Evolutionary conservation across 2,113 vertebrate genomes (phyloP), one percentile per base, ranked within the genome.

Genomic region (Atractosteus spatula): DNA sequence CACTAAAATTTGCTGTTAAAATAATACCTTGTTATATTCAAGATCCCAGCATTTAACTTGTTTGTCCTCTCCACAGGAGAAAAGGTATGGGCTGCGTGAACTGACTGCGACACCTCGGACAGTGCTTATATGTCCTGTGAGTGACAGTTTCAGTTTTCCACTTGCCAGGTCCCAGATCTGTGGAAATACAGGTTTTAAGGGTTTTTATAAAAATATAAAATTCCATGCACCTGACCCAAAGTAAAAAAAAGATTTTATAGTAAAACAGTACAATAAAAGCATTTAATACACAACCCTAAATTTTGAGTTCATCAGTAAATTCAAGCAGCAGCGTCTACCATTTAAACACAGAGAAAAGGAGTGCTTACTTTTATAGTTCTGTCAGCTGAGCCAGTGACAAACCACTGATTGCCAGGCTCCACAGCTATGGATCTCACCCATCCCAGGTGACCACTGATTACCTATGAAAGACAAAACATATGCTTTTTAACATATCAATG

Each of bases 1-100:
- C 29, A 29, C 29, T 29, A 29, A 29, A 29, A 29, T 29, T 2
- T 29, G 29, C 29, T 29, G 29, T 29, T 2, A 29, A 29, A 29
- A 29, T 47, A 44, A 8, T 75, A 97, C 97, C 92, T 99, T 99
- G 82, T 99, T 99, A 77, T 99, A 98, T 79, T 99, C 96, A 66
- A 98, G 94, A 85, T 99, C 97, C 97, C 97, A 99, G 83, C 97
- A 99, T 70, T 99, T 99, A 79, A 99, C 96, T 71, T 99, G 97
- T 71, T 99, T 99, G 88, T 99, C 97, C 81, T 99, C 97, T 62
- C 97, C 97, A 78, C 97, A 99, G 69, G 97, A 99, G 83, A 99
- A 99, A 7, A 98, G 93, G 75, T 99, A 98, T 0, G 97, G 97
- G 80, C 97, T 98, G 66, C 96, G 91, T 0, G 72, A 84, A 81